Conservation (phyloP, 2,888 invertebrate genomes). For the Machimus atricapillus region DNA sequence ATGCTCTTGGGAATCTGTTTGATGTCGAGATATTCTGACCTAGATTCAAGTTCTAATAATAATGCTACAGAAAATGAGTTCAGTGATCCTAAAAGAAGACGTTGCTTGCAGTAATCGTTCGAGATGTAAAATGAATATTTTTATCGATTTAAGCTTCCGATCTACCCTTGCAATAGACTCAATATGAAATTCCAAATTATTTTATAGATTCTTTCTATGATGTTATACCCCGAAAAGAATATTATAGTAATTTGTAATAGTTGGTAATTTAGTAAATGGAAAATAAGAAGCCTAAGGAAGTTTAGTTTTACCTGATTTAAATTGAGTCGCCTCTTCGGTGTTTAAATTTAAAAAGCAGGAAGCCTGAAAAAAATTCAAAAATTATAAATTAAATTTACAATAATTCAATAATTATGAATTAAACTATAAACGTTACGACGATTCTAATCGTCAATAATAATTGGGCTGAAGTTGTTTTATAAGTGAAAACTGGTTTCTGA, state of each 20-base stretch:
- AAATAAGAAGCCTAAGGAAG: background rate
- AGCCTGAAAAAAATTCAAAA: constrained; percentile 24
- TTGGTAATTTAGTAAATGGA: background rate
- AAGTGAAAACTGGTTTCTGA: too few relatives aligned
- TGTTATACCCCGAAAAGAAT: too few relatives aligned
- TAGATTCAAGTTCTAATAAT: background rate
- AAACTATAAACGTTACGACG: too few relatives aligned
- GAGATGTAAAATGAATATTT: background rate
- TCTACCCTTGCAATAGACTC: background rate
- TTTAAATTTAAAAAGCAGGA: constrained; percentile 35
- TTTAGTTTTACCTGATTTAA: constrained; percentile 31
- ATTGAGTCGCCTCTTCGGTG: constrained; percentile 39
- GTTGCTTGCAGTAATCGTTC: background rate
- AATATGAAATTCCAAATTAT: too few relatives aligned
- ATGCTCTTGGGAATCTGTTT: background rate
- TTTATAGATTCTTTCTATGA: too few relatives aligned
- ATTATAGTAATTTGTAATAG: too few relatives aligned
- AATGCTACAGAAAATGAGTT: background rate
- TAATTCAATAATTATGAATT: background rate
- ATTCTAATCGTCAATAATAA: too few relatives aligned
- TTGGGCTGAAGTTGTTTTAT: too few relatives aligned
- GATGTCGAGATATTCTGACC: background rate
- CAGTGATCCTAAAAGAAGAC: background rate
- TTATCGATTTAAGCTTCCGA: background rate
- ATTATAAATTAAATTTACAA: background rate